phyloP scores from a whole-genome alignment of 2,888 invertebrate species.

The Callinectes sapidus region DNA sequence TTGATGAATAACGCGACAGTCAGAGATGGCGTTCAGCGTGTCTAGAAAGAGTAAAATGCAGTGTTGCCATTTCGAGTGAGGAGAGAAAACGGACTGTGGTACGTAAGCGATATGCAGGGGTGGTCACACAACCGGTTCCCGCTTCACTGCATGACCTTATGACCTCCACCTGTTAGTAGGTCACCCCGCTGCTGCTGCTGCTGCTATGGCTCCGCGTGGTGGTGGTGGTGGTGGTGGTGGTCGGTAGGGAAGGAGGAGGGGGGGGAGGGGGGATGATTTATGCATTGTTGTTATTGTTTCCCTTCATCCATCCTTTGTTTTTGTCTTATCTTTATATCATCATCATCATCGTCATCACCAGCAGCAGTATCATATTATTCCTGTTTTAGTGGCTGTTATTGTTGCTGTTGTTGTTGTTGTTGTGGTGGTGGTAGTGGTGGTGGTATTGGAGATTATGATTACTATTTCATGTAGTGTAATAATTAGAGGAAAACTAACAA shows the following conservation, averaged over 20 bases:
- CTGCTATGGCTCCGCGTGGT: background rate
- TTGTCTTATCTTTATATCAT: no score
- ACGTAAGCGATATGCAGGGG: background rate
- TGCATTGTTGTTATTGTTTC: background rate
- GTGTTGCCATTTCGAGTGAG: background rate
- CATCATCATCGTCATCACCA: background rate
- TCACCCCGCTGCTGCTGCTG: conserved; percentile 1
- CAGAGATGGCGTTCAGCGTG: background rate
- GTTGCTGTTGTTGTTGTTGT: no score
- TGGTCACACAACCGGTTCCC: background rate
- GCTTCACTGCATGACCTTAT: background rate
- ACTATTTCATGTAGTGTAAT: background rate
- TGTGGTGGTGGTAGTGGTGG: background rate
- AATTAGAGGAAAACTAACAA: background rate
- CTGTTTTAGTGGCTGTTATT: no score
- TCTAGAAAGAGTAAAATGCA: background rate
- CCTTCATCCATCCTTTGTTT: background rate
- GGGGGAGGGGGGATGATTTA: background rate
- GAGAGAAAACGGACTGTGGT: background rate
- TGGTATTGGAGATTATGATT: no score
- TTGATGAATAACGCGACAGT: no score
- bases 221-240: background rate
- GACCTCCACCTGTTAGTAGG: background rate
- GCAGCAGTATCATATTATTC: no score
- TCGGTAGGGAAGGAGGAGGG: no score